Conservation (phyloP, 2,113 vertebrate species). For the Hepsetus odoe region DNA sequence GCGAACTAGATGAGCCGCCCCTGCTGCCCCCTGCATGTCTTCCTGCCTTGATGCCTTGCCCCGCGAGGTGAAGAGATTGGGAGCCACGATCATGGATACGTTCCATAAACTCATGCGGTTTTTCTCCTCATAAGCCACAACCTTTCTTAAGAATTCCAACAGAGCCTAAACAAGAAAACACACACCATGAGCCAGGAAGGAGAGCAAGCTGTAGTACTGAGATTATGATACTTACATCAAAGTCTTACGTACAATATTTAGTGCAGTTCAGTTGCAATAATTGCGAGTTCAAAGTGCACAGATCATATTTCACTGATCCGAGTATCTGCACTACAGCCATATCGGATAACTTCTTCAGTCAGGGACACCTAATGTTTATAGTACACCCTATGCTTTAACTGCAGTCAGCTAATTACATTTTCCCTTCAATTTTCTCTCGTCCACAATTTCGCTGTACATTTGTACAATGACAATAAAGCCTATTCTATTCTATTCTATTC, state of each 20-base stretch:
- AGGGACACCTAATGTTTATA: not conserved
- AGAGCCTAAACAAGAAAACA: slow-evolving; percentile 76
- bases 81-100: slow-evolving; percentile 94
- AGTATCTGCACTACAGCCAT: not conserved
- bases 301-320: not conserved
- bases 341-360: not conserved
- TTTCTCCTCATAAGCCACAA: slow-evolving; percentile 88
- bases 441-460: no score
- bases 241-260: no score
- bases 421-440: no score
- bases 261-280: not conserved
- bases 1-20: slow-evolving; percentile 83
- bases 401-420: not conserved
- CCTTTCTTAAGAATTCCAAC: slow-evolving; percentile 88
- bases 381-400: not conserved
- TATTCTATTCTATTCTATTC: no score
- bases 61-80: slow-evolving; percentile 88
- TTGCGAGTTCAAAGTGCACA: not conserved
- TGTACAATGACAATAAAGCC: no score
- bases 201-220: not conserved
- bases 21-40: slow-evolving; percentile 85
- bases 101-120: slow-evolving; percentile 97
- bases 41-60: slow-evolving; percentile 82
- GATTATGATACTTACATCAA: no score
- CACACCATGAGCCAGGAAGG: not conserved